A percentile compares a stretch with the other conserved stretches of the same genome.
Conservation (phyloP, 2,797 vertebrate genomes). For the Centroberyx gerrardi region DNA sequence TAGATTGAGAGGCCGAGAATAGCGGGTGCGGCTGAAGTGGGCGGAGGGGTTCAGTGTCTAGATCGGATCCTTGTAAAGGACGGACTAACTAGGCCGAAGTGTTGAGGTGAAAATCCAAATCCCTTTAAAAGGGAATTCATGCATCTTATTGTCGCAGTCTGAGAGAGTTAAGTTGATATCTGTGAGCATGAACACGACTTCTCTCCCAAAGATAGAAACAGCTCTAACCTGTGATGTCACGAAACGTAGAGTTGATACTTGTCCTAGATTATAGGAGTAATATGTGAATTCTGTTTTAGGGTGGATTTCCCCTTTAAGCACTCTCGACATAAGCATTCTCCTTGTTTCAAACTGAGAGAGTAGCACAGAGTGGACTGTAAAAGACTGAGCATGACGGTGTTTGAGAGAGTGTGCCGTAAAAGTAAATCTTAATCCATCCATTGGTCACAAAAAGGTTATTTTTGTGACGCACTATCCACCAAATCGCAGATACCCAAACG, state of each 20-base stretch:
- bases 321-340: neutral
- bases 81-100: slow-evolving; percentile 1
- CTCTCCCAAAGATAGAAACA: slow-evolving; percentile 5
- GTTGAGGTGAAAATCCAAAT: neutral
- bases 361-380: slow-evolving; percentile 17
- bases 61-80: neutral
- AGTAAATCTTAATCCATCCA: neutral
- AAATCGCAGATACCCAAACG: neutral
- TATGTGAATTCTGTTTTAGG: slow-evolving; percentile 28
- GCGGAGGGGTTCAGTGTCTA: neutral
- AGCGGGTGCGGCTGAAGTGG: no score
- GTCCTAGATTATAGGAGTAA: slow-evolving; percentile 39
- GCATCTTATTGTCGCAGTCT: slow-evolving; percentile 1
- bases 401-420: slow-evolving; percentile 2
- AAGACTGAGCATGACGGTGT: slow-evolving; percentile 30
- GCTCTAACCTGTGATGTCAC: slow-evolving; percentile 40
- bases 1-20: slow-evolving; percentile 28
- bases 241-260: slow-evolving; percentile 37
- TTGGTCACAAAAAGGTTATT: neutral
- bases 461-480: neutral
- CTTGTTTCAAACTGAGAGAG: slow-evolving; percentile 25
- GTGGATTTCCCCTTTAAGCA: neutral
- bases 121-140: slow-evolving; percentile 13
- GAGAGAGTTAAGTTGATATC: neutral
- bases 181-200: slow-evolving; percentile 29